Conservation (phyloP, 2,888 invertebrate species). For the Pelosia muscerda region DNA sequence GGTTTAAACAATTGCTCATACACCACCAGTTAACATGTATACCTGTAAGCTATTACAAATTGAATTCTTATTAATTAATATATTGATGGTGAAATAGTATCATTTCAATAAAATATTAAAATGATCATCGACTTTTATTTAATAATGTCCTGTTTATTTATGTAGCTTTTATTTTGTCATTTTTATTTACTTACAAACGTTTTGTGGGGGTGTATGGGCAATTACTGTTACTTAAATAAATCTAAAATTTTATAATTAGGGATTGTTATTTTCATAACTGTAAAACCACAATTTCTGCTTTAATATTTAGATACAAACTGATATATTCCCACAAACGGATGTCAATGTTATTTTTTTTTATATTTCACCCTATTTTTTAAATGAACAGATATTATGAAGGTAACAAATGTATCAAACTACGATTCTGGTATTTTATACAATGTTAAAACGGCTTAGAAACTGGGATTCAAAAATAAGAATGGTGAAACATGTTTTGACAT, state of each 20-base stretch:
- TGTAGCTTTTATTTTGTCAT: slow-evolving; percentile 72
- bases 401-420: background rate
- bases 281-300: slow-evolving; percentile 47
- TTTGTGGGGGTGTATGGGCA: slow-evolving; percentile 87
- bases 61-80: slow-evolving; percentile 58
- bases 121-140: slow-evolving; percentile 82
- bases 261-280: slow-evolving; percentile 34
- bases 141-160: slow-evolving; percentile 76
- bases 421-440: background rate
- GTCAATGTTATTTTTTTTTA: slow-evolving; percentile 57
- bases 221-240: slow-evolving; percentile 55
- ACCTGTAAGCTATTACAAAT: slow-evolving; percentile 63
- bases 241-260: slow-evolving; percentile 50
- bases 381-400: slow-evolving; percentile 11
- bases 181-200: slow-evolving; percentile 73
- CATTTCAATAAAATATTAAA: slow-evolving; percentile 80
- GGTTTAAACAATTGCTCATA: slow-evolving; percentile 81
- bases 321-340: slow-evolving; percentile 85
- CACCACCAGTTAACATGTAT: slow-evolving; percentile 80
- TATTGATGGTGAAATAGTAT: slow-evolving; percentile 75
- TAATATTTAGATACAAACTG: slow-evolving; percentile 58
- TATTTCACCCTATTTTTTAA: slow-evolving; percentile 51
- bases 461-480: slow-evolving; percentile 27
- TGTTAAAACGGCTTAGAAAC: background rate
- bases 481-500: slow-evolving; percentile 45